Evolutionary conservation across 2,113 vertebrate species (phyloP).

Genomic region (Tachycineta bicolor): DNA sequence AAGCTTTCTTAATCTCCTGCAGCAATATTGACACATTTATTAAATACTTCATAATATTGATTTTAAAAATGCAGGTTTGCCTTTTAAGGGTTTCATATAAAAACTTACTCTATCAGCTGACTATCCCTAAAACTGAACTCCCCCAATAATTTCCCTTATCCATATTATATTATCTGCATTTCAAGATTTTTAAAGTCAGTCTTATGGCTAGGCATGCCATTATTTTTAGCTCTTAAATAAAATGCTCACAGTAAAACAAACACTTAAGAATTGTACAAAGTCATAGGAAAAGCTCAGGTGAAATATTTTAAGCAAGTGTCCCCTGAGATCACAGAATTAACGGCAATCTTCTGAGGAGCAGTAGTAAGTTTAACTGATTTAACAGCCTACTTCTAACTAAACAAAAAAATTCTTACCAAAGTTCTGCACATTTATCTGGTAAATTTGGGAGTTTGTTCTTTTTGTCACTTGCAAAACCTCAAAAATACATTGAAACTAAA

Average conservation of each 20-base stretch:
- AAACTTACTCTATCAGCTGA: background rate
- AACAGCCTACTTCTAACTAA: background rate
- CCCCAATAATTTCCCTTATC: background rate
- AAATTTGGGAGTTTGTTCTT: background rate
- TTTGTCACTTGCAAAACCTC: background rate
- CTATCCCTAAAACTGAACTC: background rate
- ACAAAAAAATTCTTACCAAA: background rate
- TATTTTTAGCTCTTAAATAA: background rate
- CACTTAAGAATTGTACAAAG: background rate
- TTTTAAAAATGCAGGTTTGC: background rate
- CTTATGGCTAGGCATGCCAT: background rate
- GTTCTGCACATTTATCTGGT: background rate
- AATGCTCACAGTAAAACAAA: background rate
- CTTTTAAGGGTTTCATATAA: background rate
- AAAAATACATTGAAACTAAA: background rate
- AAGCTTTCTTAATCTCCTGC: background rate
- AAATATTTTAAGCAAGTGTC: background rate
- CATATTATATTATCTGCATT: background rate
- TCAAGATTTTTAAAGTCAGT: background rate
- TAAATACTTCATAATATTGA: background rate
- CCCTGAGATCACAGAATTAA: background rate
- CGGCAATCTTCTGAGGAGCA: background rate
- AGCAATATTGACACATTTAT: background rate
- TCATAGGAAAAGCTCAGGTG: background rate
- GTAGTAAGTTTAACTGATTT: background rate